Evolutionary conservation across 2,888 invertebrate species (phyloP), one percentile per base, ranked within the genome.

Genomic region (Quadriops clusia): DNA sequence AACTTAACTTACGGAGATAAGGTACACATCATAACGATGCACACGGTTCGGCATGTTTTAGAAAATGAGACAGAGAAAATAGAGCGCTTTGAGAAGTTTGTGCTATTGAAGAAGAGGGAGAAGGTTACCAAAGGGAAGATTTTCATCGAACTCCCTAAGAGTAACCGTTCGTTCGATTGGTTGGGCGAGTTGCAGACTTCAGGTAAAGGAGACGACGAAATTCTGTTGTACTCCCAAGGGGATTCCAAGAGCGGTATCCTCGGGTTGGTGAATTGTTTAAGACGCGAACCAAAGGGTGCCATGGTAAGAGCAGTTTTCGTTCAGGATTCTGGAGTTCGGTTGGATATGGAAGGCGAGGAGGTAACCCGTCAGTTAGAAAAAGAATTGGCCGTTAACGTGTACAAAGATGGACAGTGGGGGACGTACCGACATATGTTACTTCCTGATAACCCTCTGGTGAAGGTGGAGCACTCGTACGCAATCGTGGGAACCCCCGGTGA

Each of bases 201-300:
- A 1, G 12, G 56, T 1, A 53, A 54, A 37, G 39, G 39, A 7
- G 38, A 47, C 32, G 22, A 35, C 9, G 38, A 43, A 14, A 62
- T 82, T 1, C 52, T 91, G 1, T 72, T 82, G 10, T 49, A 43
- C 27, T 64, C 74, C 2, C 72, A 78, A 53, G 70, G 74, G 40
- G 74, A 79, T 32, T 64, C 67, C 2, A 61, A 74, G 5, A 84
- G 71, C 51, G 97, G 97, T 8, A 64, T 93, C 1, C 54, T 80
- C 46, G 97, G 95, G n/a, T 61, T 94, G 30, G 74, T 85, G 0
- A 90, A 90, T 46, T 93, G 93, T 56, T 56, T 95, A 15, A 68
- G 81, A 34, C 77, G 70, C 45, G 91, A 93, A 51, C 67, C 70
- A 1, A 68, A 69, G 26, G 54, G 58, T 3, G 54, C 72, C 41